Evolutionary conservation across 2,797 vertebrate genomes (phyloP).

Genomic region (Phrynocephalus vlangalii): DNA sequence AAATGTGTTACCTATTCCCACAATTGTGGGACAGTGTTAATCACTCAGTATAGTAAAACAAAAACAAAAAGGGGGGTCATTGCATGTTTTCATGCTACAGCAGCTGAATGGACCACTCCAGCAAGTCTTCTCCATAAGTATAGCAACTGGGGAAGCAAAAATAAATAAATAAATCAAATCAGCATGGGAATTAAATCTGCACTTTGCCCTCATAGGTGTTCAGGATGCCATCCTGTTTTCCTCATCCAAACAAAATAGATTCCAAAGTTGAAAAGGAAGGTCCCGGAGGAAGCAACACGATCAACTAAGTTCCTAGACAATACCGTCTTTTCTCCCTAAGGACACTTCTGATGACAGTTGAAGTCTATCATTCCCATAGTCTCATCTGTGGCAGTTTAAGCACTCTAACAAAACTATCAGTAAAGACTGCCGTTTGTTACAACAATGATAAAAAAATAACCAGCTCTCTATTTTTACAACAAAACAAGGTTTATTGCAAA

Average conservation of each 20-base stretch:
- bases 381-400: no score
- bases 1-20: no score
- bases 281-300: neutral
- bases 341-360: no score
- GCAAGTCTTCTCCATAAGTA: neutral
- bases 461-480: no score
- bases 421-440: no score
- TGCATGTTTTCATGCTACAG: neutral
- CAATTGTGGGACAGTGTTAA: no score
- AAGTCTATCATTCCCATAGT: no score
- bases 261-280: neutral
- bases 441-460: no score
- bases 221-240: neutral
- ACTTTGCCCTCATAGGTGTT: neutral
- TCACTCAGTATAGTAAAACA: neutral
- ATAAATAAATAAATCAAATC: neutral
- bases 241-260: neutral
- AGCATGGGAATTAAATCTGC: neutral
- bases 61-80: neutral
- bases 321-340: no score
- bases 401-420: no score
- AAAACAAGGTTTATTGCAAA: no score
- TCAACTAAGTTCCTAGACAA: no score
- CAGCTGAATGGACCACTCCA: neutral
- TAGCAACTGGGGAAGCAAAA: neutral